These are phyloP conservation scores for Agrypnia vestita DNA, from an alignment of 1,140 invertebrate genomes.

Conservation along the genomic window DNA sequence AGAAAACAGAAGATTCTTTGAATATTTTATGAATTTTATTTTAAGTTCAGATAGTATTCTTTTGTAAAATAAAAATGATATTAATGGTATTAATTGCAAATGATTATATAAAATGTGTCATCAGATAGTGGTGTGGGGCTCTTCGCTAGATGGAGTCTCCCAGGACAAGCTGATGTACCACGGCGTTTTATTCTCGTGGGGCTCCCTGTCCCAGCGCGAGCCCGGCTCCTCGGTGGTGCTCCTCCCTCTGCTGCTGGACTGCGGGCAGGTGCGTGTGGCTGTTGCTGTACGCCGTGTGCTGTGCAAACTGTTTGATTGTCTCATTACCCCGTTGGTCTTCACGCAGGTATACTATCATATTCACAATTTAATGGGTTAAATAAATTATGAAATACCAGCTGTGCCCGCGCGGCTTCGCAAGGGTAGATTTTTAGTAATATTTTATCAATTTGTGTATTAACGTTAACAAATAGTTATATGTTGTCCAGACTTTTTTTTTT, in stretches of 20 bases:
- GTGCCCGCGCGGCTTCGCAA: no score
- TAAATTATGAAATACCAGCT: no score
- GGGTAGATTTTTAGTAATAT: no score
- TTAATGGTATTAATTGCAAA: no score
- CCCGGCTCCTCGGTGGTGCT: slow-evolving; percentile 64
- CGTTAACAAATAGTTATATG: no score
- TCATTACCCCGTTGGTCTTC: slow-evolving; percentile 66
- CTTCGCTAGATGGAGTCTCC: slow-evolving; percentile 57
- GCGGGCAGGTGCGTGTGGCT: slow-evolving; percentile 65
- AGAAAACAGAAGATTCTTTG: no score
- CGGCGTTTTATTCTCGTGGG: slow-evolving; percentile 68
- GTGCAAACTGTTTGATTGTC: slow-evolving; percentile 69
- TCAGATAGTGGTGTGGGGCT: slow-evolving; percentile 66
- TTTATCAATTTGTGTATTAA: no score
- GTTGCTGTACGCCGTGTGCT: slow-evolving; percentile 64
- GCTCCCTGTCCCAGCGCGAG: slow-evolving; percentile 54
- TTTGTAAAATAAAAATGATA: no score
- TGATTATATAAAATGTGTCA: no score
- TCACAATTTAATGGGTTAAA: not conserved
- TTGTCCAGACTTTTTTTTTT: no score
- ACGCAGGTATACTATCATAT: slow-evolving; percentile 64
- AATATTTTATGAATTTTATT: no score
- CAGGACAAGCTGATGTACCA: slow-evolving; percentile 64
- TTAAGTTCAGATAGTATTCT: no score
- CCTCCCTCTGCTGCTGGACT: slow-evolving; percentile 68